Evolutionary conservation across 2,113 vertebrate species (phyloP).

Genomic region (Bubo blakistoni): DNA sequence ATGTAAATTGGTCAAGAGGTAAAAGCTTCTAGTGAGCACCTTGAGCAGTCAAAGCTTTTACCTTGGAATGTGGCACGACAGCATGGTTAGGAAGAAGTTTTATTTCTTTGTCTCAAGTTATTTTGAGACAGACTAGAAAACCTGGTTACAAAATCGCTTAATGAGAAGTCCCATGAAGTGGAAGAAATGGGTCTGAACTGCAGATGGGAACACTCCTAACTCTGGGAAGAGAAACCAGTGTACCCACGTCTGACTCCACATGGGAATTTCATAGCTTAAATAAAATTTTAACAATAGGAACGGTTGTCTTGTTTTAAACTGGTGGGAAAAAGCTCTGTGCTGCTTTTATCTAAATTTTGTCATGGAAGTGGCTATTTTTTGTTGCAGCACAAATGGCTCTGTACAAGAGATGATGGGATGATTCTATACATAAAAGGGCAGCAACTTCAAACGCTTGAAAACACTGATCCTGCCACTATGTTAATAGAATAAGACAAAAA

Average conservation of each 20-base stretch:
- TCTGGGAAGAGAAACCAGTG: neutral
- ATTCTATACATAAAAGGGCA: neutral
- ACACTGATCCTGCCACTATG: neutral
- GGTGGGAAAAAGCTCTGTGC: neutral
- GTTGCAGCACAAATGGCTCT: neutral
- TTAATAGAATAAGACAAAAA: neutral
- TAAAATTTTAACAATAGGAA: neutral
- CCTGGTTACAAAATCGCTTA: neutral
- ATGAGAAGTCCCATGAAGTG: neutral
- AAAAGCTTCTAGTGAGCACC: neutral
- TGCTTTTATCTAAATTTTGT: neutral
- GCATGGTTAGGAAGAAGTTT: neutral
- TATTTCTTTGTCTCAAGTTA: neutral
- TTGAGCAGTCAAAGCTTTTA: neutral
- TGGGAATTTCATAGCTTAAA: accelerated
- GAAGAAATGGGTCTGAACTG: neutral
- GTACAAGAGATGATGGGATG: neutral
- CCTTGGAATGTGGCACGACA: neutral
- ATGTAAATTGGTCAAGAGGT: neutral
- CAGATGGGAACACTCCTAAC: neutral
- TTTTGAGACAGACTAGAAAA: neutral
- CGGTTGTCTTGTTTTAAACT: neutral
- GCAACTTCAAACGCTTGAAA: neutral
- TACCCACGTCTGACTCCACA: neutral
- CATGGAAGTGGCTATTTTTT: neutral